Conservation (phyloP, 2,113 vertebrate species). For the Ginglymostoma cirratum region DNA sequence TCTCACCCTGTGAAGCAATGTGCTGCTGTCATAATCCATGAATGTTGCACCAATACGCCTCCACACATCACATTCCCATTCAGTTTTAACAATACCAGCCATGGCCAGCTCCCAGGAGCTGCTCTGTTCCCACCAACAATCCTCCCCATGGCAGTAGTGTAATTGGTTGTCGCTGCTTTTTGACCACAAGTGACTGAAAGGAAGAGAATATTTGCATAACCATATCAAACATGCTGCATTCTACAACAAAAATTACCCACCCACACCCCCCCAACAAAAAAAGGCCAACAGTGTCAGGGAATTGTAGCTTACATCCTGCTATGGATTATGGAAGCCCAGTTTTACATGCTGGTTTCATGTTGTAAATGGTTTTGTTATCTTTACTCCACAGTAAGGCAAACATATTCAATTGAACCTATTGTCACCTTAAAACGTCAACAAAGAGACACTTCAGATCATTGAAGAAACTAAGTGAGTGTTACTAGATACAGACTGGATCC, state of each 20-base stretch:
- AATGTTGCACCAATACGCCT: constrained; percentile 76
- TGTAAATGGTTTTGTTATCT: no score
- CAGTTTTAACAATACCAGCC: constrained; percentile 82
- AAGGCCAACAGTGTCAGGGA: not conserved
- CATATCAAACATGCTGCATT: not conserved
- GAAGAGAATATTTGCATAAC: constrained; percentile 4
- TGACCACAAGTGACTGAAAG: constrained; percentile 67
- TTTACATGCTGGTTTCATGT: not conserved
- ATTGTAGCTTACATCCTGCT: not conserved
- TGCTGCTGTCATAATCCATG: constrained; percentile 86
- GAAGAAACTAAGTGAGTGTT: no score
- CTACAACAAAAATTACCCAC: not conserved
- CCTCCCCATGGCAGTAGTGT: constrained; percentile 58
- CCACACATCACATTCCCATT: constrained; percentile 82
- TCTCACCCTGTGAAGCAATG: constrained; percentile 85
- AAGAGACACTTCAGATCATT: no score
- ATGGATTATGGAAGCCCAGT: not conserved
- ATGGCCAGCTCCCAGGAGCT: constrained; percentile 77
- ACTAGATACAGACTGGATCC: no score
- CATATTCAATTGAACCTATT: no score
- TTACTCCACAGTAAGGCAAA: no score
- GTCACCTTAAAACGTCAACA: no score
- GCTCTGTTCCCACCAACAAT: constrained; percentile 78
- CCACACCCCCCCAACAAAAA: not conserved
- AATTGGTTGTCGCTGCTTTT: constrained; percentile 47